Evolutionary conservation across 2,888 invertebrate species (phyloP), one percentile per base, ranked within the genome.

Genomic region (Priocnemis perturbator): DNA sequence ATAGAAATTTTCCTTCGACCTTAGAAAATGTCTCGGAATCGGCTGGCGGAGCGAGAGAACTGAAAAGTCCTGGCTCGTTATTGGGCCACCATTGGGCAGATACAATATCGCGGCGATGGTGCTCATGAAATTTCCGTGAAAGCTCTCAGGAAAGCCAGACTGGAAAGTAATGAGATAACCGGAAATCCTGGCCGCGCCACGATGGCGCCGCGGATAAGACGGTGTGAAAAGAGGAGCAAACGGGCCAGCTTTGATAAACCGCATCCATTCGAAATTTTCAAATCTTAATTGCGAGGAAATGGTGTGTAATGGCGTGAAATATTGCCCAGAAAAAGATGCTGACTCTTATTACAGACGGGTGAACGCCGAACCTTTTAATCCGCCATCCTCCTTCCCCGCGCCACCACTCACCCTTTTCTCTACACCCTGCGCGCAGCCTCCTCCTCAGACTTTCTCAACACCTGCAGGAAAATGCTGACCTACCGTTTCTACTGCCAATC

Each of bases 271-370:
- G 57, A 69, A 83, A 79, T 79, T 83, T 76, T 79, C 74, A 81
- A 83, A 85, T 85, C 83, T 84, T 86, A 86, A 87, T 87, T 87
- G 85, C 83, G 77, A 73, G 78, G 82, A 83, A 87, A 86, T 83
- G 83, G 83, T 74, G 83, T 83, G 83, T 85, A 86, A 86, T 81
- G 85, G 77, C 79, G 82, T 87, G 80, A 87, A 85, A 85, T 87
- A 86, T 87, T 85, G 76, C 71, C 77, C 65, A 71, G 77, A 83
- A 84, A 87, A 87, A 87, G 82, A 83, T 85, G 87, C 87, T 87
- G 87, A 87, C 86, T 87, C 84, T 83, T 84, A 85, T 86, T 83
- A 84, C 81, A 77, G 71, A 70, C 74, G 76, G 67, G 67, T 69
- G 74, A 69, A 73, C 72, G 67, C 75, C 78, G 75, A 83, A 81